Base-by-base conservation (phyloP, 2,113 vertebrate species). In the Hystrix brachyura region DNA sequence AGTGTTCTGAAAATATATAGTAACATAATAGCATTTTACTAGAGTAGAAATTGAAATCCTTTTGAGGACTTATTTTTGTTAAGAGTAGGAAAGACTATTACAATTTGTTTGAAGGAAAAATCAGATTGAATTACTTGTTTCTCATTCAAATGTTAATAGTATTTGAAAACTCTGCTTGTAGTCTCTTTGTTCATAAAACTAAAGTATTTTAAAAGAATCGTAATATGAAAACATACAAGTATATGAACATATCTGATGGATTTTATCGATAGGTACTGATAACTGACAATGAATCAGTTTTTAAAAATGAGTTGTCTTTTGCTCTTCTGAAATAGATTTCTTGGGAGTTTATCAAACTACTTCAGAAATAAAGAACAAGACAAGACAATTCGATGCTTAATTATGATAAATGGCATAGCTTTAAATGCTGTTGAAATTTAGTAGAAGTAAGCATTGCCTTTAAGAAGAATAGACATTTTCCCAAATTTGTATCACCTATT, bases 1-100 rank as follows among this genome's bases (percentile, higher is more conserved):
- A 92, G 1, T 91, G 53, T 92, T 48, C 65, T 91, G 43, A 84
- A 95, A 95, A 85, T 95, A 82, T 67, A 29, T 25, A 51, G 19
- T 79, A 57, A 18, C 12, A 60, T 34, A 48, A 21, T 53, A 76
- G 60, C 19, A 82, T 59, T 5, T 19, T 86, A 51, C 18, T 90
- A 83, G 83, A 89, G 79, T 71, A 79, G 23, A 83, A 96, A 87
- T 55, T 92, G 9, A 96, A 96, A 96, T 95, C 7, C n/a, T 97
- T 81, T 82, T 19, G 62, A 84, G 15, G 43, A 94, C 72, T 89
- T 90, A 60, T 86, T 48, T 97, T 94, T 96, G 38, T 94, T 69
- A 85, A 17, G 46, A 92, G n/a, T 69, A 92, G 59, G 88, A 87
- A 94, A 94, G 21, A 13, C 91, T 89, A 88, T 79, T 94, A 72